Base-by-base conservation (phyloP, 2,888 invertebrate species). In the Aelia acuminata region DNA sequence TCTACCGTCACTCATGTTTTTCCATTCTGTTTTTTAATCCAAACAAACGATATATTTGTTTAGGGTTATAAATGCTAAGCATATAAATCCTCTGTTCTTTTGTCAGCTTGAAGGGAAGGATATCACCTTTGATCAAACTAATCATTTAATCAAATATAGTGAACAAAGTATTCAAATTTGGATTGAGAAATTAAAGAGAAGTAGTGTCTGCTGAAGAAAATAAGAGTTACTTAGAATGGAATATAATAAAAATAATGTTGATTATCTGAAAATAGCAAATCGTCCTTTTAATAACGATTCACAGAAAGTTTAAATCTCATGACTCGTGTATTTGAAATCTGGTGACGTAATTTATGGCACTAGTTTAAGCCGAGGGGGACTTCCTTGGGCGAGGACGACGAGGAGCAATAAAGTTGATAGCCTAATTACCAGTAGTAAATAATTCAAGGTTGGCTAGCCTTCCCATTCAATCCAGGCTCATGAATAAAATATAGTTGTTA, bases 401-500 rank as follows among this genome's bases (percentile, higher is more conserved):
- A 75, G 20, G 20, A 47, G 80, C 80, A 43, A 80, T 80, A 80
- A 80, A 80, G 80, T 47, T n/a, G 80, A 80, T 80, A 80, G 43
- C n/a, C 80, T 80, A 80, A 80, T 80, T 80, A 80, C 13, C 43
- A 39, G 80, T 47, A 47, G 43, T 80, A 80, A 80, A 80, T 80
- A 80, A 80, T 80, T 80, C n/a, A 80, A 80, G 80, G 80, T 47
- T 43, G 80, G 39, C 43, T 80, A 80, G 4, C 11, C 80, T 47
- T 11, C n/a, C 80, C 80, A 80, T 80, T 80, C n/a, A 80, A 80
- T n/a, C 80, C 43, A n/a, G n/a, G 0, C 11, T 80, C 80, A 80
- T 80, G 80, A 80, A 80, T 80, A 80, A 80, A 80, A 80, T 80
- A 80, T 80, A 22, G 43, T 47, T n/a, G 80, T 47, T 70, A 70